Conservation (phyloP, 2,113 vertebrate genomes). For the Eudyptes chrysolophus region DNA sequence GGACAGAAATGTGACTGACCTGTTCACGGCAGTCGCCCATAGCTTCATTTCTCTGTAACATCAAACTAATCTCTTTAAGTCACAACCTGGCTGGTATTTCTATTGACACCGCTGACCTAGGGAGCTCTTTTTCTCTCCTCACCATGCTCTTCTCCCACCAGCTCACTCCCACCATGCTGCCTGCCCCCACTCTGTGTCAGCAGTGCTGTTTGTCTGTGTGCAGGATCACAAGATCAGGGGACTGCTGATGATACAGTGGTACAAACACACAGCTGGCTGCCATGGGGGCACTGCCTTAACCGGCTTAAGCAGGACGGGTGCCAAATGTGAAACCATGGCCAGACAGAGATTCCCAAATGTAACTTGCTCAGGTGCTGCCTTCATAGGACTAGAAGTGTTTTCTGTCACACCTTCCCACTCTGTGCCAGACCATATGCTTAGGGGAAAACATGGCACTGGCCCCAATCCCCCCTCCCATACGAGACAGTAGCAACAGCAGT, state of each 20-base stretch:
- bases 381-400: background rate
- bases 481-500: background rate
- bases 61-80: background rate
- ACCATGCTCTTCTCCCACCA: accelerated
- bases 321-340: background rate
- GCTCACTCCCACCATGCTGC: background rate
- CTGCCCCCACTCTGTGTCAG: background rate
- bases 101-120: background rate
- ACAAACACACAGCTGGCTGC: background rate
- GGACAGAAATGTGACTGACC: background rate
- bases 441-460: background rate
- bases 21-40: background rate
- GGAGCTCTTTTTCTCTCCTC: background rate
- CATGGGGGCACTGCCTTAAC: accelerated
- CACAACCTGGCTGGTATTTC: background rate
- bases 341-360: background rate
- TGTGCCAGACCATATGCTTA: background rate
- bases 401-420: background rate
- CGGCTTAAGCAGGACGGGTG: background rate
- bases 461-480: accelerated
- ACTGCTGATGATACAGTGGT: accelerated
- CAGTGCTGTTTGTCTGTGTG: background rate
- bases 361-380: background rate
- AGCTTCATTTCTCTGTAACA: background rate
- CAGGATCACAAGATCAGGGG: background rate